Base-by-base conservation (phyloP, 2,888 invertebrate species). In the Psococerastis gibbosa region DNA sequence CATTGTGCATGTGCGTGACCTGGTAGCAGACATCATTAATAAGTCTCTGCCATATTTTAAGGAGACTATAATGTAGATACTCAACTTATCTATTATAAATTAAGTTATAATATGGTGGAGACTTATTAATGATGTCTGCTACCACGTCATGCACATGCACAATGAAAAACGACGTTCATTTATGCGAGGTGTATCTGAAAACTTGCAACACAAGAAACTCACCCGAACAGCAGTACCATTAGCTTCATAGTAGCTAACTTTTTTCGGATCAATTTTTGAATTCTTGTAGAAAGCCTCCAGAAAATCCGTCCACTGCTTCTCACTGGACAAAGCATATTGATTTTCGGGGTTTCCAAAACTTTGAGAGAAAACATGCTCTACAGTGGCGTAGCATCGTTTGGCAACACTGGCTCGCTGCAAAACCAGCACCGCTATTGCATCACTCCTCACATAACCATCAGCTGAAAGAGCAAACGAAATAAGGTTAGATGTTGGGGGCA, bases 281-380 rank as follows among this genome's bases (percentile, higher is more conserved):
- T 38, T 17, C 9, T 17, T 16, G 22, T 38, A 38, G 22, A 38
- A 38, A n/a, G 15, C 38, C 5, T 5, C 20, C 18, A 38, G 22
- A 17, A 38, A 18, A 6, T 5, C 5, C 18, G 15, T 20, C 38
- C 38, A 38, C 9, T 38, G 3, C 5, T 38, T 3, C 20, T 38
- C 13, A 20, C 17, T 16, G 5, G 16, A 11, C 4, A 20, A 5
- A n/a, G n/a, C n/a, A n/a, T n/a, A n/a, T 3, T 38, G 38, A 13
- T 18, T 5, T 6, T 5, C 3, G 6, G 17, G 16, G 3, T 3
- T 17, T 38, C 38, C 20, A 20, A 15, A 20, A 15, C 18, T 13
- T 20, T 3, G 6, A 17, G 38, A 17, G 5, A 38, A 4, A n/a
- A 69, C 63, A 51, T 73, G 68, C 16, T 73, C 55, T n/a, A 72